phyloP scores from a whole-genome alignment of 2,113 vertebrate species.

The Misgurnus mizolepis region DNA sequence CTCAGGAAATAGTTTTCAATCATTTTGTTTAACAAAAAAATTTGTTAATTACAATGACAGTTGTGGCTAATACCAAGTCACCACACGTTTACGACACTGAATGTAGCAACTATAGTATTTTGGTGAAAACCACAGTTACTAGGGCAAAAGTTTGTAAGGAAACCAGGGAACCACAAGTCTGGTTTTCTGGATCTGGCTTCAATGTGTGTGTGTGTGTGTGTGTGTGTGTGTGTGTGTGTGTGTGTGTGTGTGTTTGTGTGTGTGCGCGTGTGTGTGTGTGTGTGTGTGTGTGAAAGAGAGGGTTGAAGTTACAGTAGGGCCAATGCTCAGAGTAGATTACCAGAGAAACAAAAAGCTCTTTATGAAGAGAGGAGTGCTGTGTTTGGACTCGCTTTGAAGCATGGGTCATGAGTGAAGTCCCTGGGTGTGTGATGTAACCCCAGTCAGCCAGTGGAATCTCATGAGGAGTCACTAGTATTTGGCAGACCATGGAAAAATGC shows the following conservation, averaged over 20 bases:
- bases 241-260: conserved; percentile 10
- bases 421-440: conserved; percentile 43
- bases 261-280: conserved; percentile 6
- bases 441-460: conserved; percentile 39
- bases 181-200: background rate
- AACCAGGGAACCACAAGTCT: background rate
- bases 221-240: background rate
- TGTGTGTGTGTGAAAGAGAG: conserved; percentile 6
- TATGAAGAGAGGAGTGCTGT: conserved; percentile 40
- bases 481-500: conserved; percentile 18
- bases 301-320: conserved; percentile 52
- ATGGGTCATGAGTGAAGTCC: conserved; percentile 45
- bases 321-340: conserved; percentile 49
- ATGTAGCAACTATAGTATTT: background rate
- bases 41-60: too few species aligned
- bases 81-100: too few species aligned
- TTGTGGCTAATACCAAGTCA: too few species aligned
- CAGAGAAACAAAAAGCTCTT: conserved; percentile 50
- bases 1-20: too few species aligned
- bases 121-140: background rate
- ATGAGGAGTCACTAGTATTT: conserved; percentile 39
- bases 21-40: too few species aligned
- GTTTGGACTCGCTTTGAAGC: conserved; percentile 54
- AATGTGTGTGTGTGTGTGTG: background rate
- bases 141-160: background rate